These are phyloP conservation scores for Grallaria varia DNA, from an alignment of 2,113 vertebrate genomes.

Conservation along the genomic window DNA sequence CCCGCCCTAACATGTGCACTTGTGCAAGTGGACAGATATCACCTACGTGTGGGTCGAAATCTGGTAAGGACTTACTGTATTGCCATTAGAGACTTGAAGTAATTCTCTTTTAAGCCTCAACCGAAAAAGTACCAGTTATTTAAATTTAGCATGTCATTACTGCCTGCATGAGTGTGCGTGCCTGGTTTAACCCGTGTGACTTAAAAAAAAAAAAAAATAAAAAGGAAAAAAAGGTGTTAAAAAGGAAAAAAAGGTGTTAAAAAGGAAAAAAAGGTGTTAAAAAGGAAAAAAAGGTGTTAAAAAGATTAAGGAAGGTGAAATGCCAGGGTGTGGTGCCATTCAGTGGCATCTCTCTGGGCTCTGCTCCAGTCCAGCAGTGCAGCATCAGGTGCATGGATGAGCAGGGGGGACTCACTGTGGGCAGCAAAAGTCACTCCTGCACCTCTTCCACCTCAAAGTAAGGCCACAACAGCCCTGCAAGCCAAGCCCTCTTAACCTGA, in stretches of 20 bases:
- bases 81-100: not conserved
- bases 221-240: not conserved
- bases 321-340: not conserved
- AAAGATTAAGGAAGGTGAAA: not conserved
- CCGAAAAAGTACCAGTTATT: not conserved
- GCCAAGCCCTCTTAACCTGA: no score
- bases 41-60: slow-evolving; percentile 78
- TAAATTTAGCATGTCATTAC: not conserved
- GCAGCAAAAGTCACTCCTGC: slow-evolving; percentile 75
- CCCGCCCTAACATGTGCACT: slow-evolving; percentile 87
- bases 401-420: slow-evolving; percentile 79
- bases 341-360: not conserved
- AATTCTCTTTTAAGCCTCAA: not conserved
- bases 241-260: not conserved
- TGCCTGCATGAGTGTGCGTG: accelerated
- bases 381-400: slow-evolving; percentile 77
- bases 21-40: slow-evolving; percentile 84
- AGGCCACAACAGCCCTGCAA: accelerated
- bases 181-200: not conserved
- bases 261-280: not conserved
- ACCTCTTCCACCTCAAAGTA: not conserved
- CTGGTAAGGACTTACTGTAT: slow-evolving; percentile 49
- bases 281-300: not conserved
- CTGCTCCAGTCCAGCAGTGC: slow-evolving; percentile 77
- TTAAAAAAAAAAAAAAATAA: no score